Conservation (phyloP, 2,797 vertebrate genomes). For the Oceanodroma leucorhoa region DNA sequence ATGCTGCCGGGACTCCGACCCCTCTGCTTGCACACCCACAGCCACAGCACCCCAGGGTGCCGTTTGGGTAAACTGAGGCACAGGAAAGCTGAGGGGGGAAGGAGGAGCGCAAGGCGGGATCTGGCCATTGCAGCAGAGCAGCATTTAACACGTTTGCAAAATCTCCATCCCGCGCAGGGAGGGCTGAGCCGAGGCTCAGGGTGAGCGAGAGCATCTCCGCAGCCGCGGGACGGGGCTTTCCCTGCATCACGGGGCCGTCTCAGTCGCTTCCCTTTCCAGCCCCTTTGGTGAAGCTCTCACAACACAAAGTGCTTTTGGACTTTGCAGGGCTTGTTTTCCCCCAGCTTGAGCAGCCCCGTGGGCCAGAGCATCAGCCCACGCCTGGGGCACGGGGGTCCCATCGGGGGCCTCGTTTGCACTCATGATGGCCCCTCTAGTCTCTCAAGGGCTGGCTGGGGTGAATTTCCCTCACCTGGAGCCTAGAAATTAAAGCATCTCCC, state of each 20-base stretch:
- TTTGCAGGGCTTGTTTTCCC: neutral
- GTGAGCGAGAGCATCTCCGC: neutral
- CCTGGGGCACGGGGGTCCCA: fast-evolving
- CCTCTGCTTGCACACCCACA: neutral
- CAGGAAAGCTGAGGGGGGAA: fast-evolving
- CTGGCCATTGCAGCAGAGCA: neutral
- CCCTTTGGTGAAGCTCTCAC: fast-evolving
- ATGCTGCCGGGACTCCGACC: fast-evolving
- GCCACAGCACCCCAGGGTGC: neutral
- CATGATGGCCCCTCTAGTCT: neutral
- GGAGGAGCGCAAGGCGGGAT: neutral
- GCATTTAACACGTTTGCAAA: fast-evolving
- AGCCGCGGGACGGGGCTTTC: fast-evolving
- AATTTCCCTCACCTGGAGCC: neutral
- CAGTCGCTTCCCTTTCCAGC: neutral
- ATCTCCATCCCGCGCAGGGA: fast-evolving
- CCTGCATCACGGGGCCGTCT: fast-evolving
- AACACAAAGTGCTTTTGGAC: neutral
- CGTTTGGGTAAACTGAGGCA: neutral
- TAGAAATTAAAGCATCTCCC: neutral
- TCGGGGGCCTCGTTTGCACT: fast-evolving
- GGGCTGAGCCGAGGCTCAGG: neutral
- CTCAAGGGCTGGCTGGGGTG: neutral
- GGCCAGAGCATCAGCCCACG: neutral
- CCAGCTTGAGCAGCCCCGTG: neutral